Conservation (phyloP, 2,888 invertebrate species). For the Scaptomyza tumidula region DNA sequence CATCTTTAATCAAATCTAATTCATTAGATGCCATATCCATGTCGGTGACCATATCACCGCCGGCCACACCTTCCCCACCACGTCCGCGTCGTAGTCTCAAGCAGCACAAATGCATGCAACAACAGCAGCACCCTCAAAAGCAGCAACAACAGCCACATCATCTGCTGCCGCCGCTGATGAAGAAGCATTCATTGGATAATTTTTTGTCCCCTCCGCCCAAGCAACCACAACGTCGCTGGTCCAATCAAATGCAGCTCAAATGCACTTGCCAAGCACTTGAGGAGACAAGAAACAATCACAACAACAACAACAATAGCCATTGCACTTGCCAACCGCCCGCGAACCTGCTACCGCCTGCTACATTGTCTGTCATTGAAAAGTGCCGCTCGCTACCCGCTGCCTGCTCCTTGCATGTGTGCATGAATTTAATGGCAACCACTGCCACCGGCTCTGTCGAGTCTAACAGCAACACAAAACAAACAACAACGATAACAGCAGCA, state of each 20-base stretch:
- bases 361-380: conserved; percentile 67
- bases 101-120: conserved; percentile 74
- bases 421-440: conserved; percentile 51
- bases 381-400: conserved; percentile 62
- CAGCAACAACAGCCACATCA: conserved; percentile 15
- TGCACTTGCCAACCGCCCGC: conserved; percentile 42
- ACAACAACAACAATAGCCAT: conserved; percentile 28
- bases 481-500: conserved; percentile 26
- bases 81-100: conserved; percentile 76
- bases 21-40: conserved; percentile 83
- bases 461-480: conserved; percentile 34
- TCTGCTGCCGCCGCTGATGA: conserved; percentile 59
- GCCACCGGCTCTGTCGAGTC: conserved; percentile 53
- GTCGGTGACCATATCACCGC: conserved; percentile 80
- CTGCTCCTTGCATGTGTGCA: conserved; percentile 57
- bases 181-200: conserved; percentile 81
- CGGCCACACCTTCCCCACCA: conserved; percentile 78
- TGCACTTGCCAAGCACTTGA: conserved; percentile 67
- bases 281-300: conserved; percentile 21
- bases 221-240: conserved; percentile 75
- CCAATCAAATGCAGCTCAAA: conserved; percentile 76
- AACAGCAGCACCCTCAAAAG: conserved; percentile 50
- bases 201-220: conserved; percentile 34
- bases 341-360: conserved; percentile 8
- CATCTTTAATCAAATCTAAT: conserved; percentile 81